Base-by-base conservation (phyloP, 1,140 invertebrate genomes). In the Teleopsis dalmanni region DNA sequence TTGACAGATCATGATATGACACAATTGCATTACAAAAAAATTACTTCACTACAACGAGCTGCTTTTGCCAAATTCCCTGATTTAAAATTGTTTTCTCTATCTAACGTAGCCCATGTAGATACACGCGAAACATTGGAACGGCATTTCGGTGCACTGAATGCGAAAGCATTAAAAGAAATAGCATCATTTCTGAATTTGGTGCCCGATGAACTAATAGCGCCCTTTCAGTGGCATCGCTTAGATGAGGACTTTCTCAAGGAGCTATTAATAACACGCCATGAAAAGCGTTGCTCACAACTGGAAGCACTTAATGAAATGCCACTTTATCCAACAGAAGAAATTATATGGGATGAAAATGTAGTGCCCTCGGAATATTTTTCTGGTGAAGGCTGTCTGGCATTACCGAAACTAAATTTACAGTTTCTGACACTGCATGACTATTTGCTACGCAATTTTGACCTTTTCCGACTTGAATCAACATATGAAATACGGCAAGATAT, bases 331-430 rank as follows among this genome's bases (percentile, higher is more conserved):
- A 98, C 94, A 0, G 96, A 99, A 69, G 84, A 92, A 41, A 86
- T 99, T 9, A 96, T 99, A 56, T 99, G 97, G 97, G 93, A 99
- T 74, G 95, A 98, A 70, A 98, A 97, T 65, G 83, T 99, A 26
- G 95, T 99, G 1, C 97, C 97, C 0, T 91, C 90, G 1, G 95
- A 98, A 60, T 97, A 95, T 72, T 98, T 91, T 73, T 92, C 89
- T 43, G 92, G 93, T 1, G 94, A 98, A 71, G 91, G 86, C 23
- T 94, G 90, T 62, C 46, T 99, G 8, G 95, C 97, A 0, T 73
- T 99, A 50, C 95, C 97, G 1, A 99, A 99, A 72, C 73, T 99
- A 1, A 99, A 99, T 75, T 76, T 99, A 6, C 96, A 99, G 73
- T 99, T 99, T 74, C 75, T 99, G 4, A 99, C 97, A 0, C 72